Conservation (phyloP, 2,113 vertebrate species). For the Polypterus senegalus region DNA sequence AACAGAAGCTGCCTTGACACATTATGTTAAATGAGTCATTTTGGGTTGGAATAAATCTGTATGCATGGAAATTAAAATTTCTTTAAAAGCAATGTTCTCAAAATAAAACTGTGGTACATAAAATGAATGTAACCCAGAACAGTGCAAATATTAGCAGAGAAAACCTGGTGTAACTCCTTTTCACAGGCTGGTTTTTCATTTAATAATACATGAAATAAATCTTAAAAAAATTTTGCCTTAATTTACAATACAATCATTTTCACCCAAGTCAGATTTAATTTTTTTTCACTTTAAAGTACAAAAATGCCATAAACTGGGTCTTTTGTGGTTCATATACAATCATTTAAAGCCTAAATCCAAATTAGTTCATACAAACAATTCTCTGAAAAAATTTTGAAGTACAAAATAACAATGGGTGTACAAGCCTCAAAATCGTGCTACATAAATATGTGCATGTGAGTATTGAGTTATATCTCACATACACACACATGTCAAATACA, state of each 20-base stretch:
- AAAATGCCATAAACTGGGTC: constrained; percentile 87
- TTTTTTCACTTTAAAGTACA: constrained; percentile 69
- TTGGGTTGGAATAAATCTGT: neutral
- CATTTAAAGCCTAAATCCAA: constrained; percentile 89
- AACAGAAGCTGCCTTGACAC: neutral
- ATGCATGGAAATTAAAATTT: no score
- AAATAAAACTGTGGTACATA: constrained; percentile 62
- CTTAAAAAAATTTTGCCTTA: constrained; percentile 89
- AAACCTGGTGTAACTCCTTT: constrained; percentile 77
- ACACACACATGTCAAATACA: no score
- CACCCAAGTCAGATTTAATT: constrained; percentile 68
- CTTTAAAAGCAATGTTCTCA: constrained; percentile 57
- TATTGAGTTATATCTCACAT: no score
- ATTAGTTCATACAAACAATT: constrained; percentile 86
- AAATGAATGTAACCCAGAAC: constrained; percentile 55
- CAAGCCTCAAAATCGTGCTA: constrained; percentile 86
- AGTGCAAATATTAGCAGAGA: constrained; percentile 84
- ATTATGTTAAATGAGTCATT: neutral
- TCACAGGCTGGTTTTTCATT: constrained; percentile 75
- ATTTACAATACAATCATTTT: constrained; percentile 96
- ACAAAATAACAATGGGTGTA: constrained; percentile 65
- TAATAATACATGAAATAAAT: constrained; percentile 65
- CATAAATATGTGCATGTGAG: constrained; percentile 60
- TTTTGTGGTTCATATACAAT: constrained; percentile 95
- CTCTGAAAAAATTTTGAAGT: constrained; percentile 71